Evolutionary conservation across 2,797 vertebrate genomes (phyloP).

Genomic region (Rhincodon typus): DNA sequence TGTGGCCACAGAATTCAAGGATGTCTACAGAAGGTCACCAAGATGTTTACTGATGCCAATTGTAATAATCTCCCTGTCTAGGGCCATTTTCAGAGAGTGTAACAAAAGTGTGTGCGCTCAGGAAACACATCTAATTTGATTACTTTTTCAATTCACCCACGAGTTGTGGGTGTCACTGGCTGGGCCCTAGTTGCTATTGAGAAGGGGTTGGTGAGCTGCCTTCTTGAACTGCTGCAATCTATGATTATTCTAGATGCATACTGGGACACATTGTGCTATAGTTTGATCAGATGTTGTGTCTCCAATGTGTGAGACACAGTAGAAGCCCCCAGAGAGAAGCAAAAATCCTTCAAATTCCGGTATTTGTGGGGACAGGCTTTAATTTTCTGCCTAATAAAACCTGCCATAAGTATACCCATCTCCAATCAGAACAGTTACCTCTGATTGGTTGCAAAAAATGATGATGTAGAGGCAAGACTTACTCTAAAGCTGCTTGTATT

Average conservation of each 20-base stretch:
- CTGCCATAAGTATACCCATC: too few species aligned
- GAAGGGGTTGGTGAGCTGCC: too few species aligned
- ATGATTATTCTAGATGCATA: neutral
- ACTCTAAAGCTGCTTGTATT: neutral
- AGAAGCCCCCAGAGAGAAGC: neutral
- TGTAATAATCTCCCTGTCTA: neutral
- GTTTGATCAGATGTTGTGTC: neutral
- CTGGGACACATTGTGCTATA: neutral
- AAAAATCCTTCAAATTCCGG: too few species aligned
- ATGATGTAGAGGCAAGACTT: neutral
- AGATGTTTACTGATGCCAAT: neutral
- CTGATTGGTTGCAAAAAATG: neutral
- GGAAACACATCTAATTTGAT: neutral
- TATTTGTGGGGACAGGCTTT: neutral
- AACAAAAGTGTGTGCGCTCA: neutral
- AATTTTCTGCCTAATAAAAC: neutral
- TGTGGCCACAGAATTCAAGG: neutral
- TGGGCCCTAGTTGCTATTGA: too few species aligned
- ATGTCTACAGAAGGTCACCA: neutral
- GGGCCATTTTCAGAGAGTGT: neutral
- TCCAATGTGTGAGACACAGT: neutral
- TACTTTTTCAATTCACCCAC: too few species aligned
- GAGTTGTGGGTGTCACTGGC: too few species aligned
- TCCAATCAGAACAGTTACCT: too few species aligned
- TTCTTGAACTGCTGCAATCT: too few species aligned